Percentiles rank a stretch among this genome's conserved stretches.
Evolutionary conservation across 2,797 vertebrate species (phyloP).

Genomic region (Macropus fuliginosus): DNA sequence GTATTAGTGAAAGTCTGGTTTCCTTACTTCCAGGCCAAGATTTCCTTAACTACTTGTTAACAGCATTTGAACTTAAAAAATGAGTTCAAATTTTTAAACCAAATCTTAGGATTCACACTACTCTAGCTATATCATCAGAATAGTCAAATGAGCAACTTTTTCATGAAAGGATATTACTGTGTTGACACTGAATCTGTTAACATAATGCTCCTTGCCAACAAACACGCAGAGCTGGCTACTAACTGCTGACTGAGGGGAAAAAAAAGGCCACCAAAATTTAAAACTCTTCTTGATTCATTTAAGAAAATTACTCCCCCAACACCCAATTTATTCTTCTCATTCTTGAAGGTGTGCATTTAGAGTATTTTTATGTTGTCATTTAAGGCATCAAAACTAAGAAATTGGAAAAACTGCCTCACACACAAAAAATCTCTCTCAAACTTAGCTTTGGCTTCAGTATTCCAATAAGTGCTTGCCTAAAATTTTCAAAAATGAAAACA

Average conservation of each 20-base stretch:
- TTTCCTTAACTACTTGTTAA: neutral
- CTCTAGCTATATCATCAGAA: neutral
- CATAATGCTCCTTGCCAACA: neutral
- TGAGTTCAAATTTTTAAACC: neutral
- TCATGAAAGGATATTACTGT: neutral
- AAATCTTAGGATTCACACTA: neutral
- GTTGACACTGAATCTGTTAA: neutral
- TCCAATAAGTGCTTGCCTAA: neutral
- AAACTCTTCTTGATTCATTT: neutral
- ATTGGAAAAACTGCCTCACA: neutral
- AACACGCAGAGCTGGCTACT: neutral
- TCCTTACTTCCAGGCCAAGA: neutral
- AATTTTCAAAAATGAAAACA: neutral
- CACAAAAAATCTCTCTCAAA: neutral
- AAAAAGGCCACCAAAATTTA: neutral
- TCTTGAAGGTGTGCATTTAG: neutral
- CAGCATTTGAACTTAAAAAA: neutral
- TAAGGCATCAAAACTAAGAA: neutral
- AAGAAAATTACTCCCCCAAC: neutral
- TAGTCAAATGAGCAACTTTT: neutral
- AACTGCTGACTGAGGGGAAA: neutral
- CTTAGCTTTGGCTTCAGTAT: neutral
- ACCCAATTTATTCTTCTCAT: neutral
- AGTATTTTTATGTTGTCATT: neutral
- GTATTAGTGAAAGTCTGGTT: neutral